Conservation (phyloP, 2,888 invertebrate genomes). For the Vanessa cardui region DNA sequence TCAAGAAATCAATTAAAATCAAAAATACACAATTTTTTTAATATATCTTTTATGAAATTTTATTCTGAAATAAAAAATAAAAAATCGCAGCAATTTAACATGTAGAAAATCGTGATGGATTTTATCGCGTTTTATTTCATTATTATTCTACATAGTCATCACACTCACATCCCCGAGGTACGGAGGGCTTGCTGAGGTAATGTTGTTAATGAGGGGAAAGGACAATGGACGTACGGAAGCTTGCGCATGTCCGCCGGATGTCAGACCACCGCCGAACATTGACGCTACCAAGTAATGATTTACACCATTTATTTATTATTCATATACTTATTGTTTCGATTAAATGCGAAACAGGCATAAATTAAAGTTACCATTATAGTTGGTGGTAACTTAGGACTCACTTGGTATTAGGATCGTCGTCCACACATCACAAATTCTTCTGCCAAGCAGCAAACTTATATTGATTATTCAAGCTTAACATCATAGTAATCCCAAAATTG, state of each 20-base stretch:
- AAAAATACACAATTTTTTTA: no score
- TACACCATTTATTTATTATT: conserved; percentile 4
- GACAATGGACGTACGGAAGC: conserved; percentile 73
- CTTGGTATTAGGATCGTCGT: not conserved
- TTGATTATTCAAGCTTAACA: no score
- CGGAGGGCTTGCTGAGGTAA: conserved; percentile 29
- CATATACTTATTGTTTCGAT: not conserved
- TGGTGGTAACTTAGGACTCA: no score
- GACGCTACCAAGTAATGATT: conserved; percentile 6
- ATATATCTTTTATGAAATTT: no score
- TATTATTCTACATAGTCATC: conserved; percentile 17
- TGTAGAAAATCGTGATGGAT: conserved; percentile 2
- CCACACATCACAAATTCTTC: no score
- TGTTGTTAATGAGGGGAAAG: conserved; percentile 54
- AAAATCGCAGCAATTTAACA: not conserved
- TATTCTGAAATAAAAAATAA: not conserved
- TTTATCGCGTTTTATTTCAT: conserved; percentile 13
- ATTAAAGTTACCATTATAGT: not conserved
- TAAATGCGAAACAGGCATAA: not conserved
- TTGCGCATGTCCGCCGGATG: conserved; percentile 71
- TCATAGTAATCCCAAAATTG: no score
- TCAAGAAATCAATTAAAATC: not conserved
- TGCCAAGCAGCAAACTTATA: no score
- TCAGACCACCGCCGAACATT: conserved; percentile 57
- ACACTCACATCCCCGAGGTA: conserved; percentile 11